Evolutionary conservation across 2,113 vertebrate genomes (phyloP), one percentile per base, ranked within the genome.

Genomic region (Anguilla rostrata): DNA sequence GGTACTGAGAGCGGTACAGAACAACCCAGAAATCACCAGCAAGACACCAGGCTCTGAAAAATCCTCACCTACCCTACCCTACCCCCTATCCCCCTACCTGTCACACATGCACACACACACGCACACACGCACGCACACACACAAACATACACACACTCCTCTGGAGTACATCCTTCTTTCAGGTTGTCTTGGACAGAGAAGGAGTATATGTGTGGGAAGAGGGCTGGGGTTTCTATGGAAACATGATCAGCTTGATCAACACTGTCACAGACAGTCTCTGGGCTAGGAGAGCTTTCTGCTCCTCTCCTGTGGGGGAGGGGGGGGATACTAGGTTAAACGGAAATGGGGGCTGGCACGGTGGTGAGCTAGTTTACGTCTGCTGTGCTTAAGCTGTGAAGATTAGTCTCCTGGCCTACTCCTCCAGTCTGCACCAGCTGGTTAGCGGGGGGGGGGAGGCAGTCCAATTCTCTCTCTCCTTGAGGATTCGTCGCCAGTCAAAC

Each of bases 341-440:
- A 34, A 75, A 75, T 34, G 71, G 29, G 9, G 71, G 71, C 71
- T 75, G 26, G n/a, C n/a, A 75, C 9, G 9, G 26, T 29, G 71
- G 9, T 12, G n/a, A 75, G 26, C n/a, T n/a, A 75, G 71, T 75
- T 34, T 75, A 34, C 5, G n/a, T 75, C 71, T 75, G 71, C n/a
- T 34, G n/a, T 34, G n/a, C n/a, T 75, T 75, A n/a, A 75, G 71
- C 71, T 75, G 71, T 75, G 26, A n/a, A 75, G 71, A 75, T 75
- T 75, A 75, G 71, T 75, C 71, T 75, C 26, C 71, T 9, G 26
- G 71, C n/a, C 71, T 75, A n/a, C 71, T 75, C 26, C n/a, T n/a
- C 71, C 71, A 75, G n/a, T 75, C 71, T 29, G 26, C n/a, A 75
- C n/a, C 71, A 75, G 71, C 71, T 75, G 71, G 71, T 75, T 34